Conservation (phyloP, 2,888 invertebrate genomes). For the Ephialtes manifestator region DNA sequence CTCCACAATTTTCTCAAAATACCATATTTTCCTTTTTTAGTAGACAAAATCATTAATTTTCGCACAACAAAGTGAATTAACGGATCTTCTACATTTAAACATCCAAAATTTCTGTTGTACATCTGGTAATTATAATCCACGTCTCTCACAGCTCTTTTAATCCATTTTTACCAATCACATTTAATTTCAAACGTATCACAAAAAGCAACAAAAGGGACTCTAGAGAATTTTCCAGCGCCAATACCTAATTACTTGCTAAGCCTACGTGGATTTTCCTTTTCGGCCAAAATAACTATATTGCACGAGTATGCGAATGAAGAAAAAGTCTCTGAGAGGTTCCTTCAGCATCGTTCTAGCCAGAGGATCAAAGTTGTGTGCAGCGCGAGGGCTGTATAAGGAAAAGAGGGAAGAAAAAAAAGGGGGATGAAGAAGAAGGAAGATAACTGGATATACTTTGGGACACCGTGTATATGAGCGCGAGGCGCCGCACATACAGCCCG, state of each 20-base stretch:
- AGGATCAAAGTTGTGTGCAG: slow-evolving; percentile 23
- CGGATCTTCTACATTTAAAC: neutral
- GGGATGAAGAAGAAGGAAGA: neutral
- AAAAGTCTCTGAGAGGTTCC: neutral
- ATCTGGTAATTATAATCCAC: neutral
- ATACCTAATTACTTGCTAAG: slow-evolving; percentile 5
- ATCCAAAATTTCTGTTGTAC: neutral
- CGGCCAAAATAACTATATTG: neutral
- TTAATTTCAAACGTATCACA: neutral
- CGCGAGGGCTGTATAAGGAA: neutral
- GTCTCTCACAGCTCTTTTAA: neutral
- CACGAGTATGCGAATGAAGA: neutral
- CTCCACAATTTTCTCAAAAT: too few species aligned
- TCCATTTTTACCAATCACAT: neutral
- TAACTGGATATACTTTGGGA: slow-evolving; percentile 68
- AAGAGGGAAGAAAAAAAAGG: slow-evolving; percentile 18
- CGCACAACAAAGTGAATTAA: too few species aligned
- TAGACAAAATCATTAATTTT: too few species aligned
- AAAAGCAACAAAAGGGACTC: neutral
- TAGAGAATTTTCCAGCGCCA: neutral
- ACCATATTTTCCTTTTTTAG: too few species aligned
- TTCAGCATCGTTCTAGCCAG: neutral
- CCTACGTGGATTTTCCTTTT: slow-evolving; percentile 4
- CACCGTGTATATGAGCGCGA: slow-evolving; percentile 80
- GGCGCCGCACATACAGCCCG: slow-evolving; percentile 82